Percentiles rank a stretch among this genome's conserved stretches.
These are phyloP conservation scores for Epizoanthus illoricatus DNA, from an alignment of 92 coral and sea anemone species.

Conservation along the genomic window DNA sequence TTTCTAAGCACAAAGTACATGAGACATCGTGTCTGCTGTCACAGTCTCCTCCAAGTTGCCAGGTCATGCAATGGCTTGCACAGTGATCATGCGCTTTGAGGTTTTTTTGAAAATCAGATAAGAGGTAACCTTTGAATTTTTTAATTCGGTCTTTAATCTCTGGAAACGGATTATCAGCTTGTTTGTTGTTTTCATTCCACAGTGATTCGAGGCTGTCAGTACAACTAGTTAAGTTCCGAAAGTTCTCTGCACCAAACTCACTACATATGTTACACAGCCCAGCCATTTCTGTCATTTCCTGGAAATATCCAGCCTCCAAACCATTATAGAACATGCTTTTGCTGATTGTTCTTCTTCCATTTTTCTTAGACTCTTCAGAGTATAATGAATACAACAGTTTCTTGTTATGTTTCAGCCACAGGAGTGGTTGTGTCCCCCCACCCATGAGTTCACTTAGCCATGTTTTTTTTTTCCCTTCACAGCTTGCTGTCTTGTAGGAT, in stretches of 20 bases:
- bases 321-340: constrained; percentile 26
- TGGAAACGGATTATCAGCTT: constrained; percentile 18
- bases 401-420: constrained; percentile 48
- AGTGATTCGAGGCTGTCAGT: neutral
- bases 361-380: constrained; percentile 4
- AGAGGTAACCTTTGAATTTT: constrained; percentile 11
- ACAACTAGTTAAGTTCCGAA: constrained; percentile 1
- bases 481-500: constrained; percentile 37
- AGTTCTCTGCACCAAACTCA: constrained; percentile 47
- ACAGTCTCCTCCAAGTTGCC: constrained; percentile 32
- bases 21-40: constrained; percentile 12
- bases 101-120: neutral
- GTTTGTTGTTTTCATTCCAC: constrained; percentile 16
- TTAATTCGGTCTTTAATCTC: constrained; percentile 15
- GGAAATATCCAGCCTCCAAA: constrained; percentile 33
- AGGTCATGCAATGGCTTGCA: constrained; percentile 31
- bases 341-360: constrained; percentile 32
- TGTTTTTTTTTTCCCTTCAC: constrained; percentile 34
- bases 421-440: constrained; percentile 44
- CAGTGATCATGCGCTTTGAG: constrained; percentile 33
- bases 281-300: constrained; percentile 42
- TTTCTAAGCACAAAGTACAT: constrained; percentile 13
- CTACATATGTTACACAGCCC: constrained; percentile 47
- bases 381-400: constrained; percentile 32
- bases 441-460: constrained; percentile 48